Evolutionary conservation across 1,140 invertebrate genomes (phyloP), one percentile per base, ranked within the genome.

Genomic region (Drosophila triauraria): DNA sequence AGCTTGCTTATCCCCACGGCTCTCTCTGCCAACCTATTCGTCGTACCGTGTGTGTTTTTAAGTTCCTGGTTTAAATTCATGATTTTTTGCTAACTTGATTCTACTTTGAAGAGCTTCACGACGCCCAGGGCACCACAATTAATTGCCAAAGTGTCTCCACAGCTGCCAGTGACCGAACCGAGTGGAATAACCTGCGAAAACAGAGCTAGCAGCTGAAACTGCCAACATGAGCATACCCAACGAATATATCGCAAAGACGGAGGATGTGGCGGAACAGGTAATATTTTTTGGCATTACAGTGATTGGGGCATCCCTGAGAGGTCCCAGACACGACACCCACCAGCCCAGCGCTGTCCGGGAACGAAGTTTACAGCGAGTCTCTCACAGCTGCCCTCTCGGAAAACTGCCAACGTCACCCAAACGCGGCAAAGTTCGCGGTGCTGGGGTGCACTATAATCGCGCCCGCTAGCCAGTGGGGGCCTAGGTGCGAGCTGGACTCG

Each of bases 181-280:
- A 69, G 38, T 50, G 50, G 32, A 54, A 35, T 23, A 75, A 61
- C 59, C 40, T 38, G 47, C 20, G 32, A 71, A 51, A 47, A 42
- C 23, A 35, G 38, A 67, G 56, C 43, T 40, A 56, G 56, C 48
- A 47, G 56, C 42, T n/a, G 25, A 71, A 79, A 65, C 76, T 75
- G 75, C 84, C 85, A 88, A 85, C 68, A 97, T 97, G 96, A 95
- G 95, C 94, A 95, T 95, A 93, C 96, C 97, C 93, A 97, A 96
- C 93, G 97, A 98, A 95, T 95, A 98, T 91, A 94, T 99, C 88
- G 95, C 97, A 68, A 97, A 96, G 92, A 98, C 97, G 46, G 98
- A 99, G 94, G 98, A 99, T 94, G 94, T 98, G 86, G 98, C 97
- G 63, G 98, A 99, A 94, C 97, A 98, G 96, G 98, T 99, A 91